Evolutionary conservation across 2,888 invertebrate genomes (phyloP).

Genomic region (Xylota sylvarum): DNA sequence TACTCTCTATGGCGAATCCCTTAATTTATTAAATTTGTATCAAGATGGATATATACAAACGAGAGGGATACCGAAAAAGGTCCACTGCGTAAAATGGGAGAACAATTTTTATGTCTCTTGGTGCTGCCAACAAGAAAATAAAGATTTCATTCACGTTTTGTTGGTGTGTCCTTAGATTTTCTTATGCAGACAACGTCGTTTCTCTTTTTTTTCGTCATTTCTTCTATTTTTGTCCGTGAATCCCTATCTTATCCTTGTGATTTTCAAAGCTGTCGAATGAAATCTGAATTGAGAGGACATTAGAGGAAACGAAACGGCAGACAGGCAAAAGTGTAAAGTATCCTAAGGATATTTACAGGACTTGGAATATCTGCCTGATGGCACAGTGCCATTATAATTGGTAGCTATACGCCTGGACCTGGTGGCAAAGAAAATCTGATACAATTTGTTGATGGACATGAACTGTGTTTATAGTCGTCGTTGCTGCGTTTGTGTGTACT

Average conservation of each 20-base stretch:
- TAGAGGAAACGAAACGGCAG: slow-evolving; percentile 34
- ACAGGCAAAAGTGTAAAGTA: slow-evolving; percentile 57
- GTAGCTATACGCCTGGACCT: slow-evolving; percentile 24
- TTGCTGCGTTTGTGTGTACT: slow-evolving; percentile 3
- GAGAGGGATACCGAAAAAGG: slow-evolving; percentile 24
- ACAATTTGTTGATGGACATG: slow-evolving; percentile 64
- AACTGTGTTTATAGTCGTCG: slow-evolving; percentile 13
- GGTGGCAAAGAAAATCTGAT: slow-evolving; percentile 36
- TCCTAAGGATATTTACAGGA: slow-evolving; percentile 63
- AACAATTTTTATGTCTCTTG: slow-evolving; percentile 32
- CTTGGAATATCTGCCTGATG: slow-evolving; percentile 41
- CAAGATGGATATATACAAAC: slow-evolving; percentile 54
- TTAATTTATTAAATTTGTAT: slow-evolving; percentile 77
- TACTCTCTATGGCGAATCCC: slow-evolving; percentile 33
- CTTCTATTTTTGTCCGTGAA: too few species aligned
- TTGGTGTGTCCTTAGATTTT: slow-evolving; percentile 56
- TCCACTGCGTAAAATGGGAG: slow-evolving; percentile 65
- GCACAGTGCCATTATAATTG: slow-evolving; percentile 67
- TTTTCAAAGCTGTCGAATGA: slow-evolving; percentile 63
- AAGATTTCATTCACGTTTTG: slow-evolving; percentile 71
- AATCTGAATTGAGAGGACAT: slow-evolving; percentile 52
- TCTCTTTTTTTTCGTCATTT: slow-evolving; percentile 7
- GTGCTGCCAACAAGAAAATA: slow-evolving; percentile 61
- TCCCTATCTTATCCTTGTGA: slow-evolving; percentile 24
- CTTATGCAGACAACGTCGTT: slow-evolving; percentile 62